Conservation (phyloP, 1,140 invertebrate species). For the Drosophila dunni region DNA sequence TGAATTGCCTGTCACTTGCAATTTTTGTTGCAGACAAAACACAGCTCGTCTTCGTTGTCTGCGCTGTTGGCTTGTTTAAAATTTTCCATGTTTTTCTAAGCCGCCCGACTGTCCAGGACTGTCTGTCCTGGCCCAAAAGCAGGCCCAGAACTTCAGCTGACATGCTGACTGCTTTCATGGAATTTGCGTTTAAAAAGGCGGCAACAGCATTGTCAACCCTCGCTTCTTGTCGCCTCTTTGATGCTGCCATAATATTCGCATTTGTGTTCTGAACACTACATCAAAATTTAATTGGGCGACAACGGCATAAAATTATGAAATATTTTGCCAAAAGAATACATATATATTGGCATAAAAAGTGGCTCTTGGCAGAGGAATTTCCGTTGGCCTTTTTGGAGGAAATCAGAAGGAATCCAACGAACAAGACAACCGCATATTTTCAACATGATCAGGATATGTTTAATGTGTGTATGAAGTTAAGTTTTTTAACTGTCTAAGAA, state of each 20-base stretch:
- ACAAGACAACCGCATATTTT: constrained; percentile 1
- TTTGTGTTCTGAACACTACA: constrained; percentile 55
- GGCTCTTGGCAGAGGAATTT: constrained; percentile 18
- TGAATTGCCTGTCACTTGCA: constrained; percentile 83
- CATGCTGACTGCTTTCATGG: constrained; percentile 74
- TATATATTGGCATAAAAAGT: constrained; percentile 31
- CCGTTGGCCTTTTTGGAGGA: neutral
- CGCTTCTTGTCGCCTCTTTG: constrained; percentile 45
- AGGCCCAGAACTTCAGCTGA: constrained; percentile 41
- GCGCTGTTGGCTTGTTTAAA: constrained; percentile 69
- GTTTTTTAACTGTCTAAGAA: constrained; percentile 1
- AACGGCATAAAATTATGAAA: constrained; percentile 70
- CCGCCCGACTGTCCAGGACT: constrained; percentile 18
- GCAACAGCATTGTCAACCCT: constrained; percentile 70
- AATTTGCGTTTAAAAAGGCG: constrained; percentile 76
- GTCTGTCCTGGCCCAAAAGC: constrained; percentile 9
- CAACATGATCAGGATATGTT: neutral
- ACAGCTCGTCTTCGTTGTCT: constrained; percentile 57
- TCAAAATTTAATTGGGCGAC: constrained; percentile 71
- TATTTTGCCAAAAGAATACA: constrained; percentile 31
- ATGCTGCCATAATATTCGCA: constrained; percentile 24
- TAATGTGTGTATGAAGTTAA: neutral
- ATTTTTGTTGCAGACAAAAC: constrained; percentile 79
- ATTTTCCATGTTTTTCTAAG: constrained; percentile 77
- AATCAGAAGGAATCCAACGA: constrained; percentile 23